Evolutionary conservation across 2,113 vertebrate species (phyloP), one percentile per base, ranked within the genome.

Genomic region (Eubucco bourcierii): DNA sequence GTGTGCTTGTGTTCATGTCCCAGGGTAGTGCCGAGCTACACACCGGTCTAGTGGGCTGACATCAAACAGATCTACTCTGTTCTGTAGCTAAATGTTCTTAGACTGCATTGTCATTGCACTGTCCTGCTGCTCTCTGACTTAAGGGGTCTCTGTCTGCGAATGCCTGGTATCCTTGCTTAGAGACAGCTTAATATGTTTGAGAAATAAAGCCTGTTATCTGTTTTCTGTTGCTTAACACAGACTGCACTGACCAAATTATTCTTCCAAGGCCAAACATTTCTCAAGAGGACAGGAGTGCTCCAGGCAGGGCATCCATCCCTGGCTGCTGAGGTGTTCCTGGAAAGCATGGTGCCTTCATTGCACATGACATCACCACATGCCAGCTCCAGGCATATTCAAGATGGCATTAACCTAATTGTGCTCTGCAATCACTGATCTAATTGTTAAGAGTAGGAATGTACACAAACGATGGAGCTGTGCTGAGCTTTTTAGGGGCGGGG

Each of bases 31-130:
- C 56, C 23, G 56, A 21, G 83, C 77, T 52, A 73, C 66, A 16
- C 37, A 5, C 24, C 29, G 6, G 29, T 8, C 3, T 0, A 2
- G 28, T 28, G 44, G 31, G 39, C 68, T 31, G 47, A n/a, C 76
- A 19, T 25, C 19, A 6, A 50, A 67, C 31, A 6, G 33, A 14
- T 52, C 33, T 70, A 60, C 31, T 64, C 27, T 59, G 66, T 44
- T 28, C 20, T 46, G 21, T 13, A 13, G 0, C 18, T 15, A 4
- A 15, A 12, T 55, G 39, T 7, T 44, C 44, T 9, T 15, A 27
- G 23, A 5, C 53, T 10, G 0, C 3, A 0, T 20, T 19, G 15
- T 7, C 28, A 10, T 46, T 50, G 0, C 0, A 0, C 13, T 55
- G 34, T 47, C 47, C 41, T 44, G 39, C 70, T 92, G 74, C 37